phyloP scores from a whole-genome alignment of 2,888 invertebrate species.

The Nebria brevicollis region DNA sequence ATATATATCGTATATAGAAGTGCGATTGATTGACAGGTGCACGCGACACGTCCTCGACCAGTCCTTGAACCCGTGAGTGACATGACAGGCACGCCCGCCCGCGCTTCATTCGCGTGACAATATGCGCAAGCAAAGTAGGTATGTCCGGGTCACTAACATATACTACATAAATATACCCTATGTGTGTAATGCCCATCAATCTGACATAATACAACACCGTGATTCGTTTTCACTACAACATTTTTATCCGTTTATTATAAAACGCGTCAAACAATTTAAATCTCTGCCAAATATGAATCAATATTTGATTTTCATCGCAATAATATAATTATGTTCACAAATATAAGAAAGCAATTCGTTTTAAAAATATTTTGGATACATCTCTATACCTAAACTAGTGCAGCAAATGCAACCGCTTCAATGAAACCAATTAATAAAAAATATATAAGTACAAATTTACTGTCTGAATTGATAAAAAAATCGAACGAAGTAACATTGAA shows the following conservation, averaged over 20 bases:
- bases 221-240: background rate
- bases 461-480: too few relatives aligned
- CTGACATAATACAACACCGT: conserved; percentile 14
- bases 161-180: background rate
- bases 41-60: conserved; percentile 54
- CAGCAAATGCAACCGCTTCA: too few relatives aligned
- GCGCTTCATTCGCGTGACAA: conserved; percentile 39
- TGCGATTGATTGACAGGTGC: conserved; percentile 52
- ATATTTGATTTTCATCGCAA: too few relatives aligned
- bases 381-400: too few relatives aligned
- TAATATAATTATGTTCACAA: too few relatives aligned
- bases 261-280: background rate
- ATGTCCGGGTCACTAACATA: conserved; percentile 32
- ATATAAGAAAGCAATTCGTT: too few relatives aligned
- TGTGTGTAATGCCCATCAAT: background rate
- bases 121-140: conserved; percentile 14
- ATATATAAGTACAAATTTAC: too few relatives aligned
- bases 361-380: too few relatives aligned
- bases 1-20: too few relatives aligned
- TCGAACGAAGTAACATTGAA: too few relatives aligned
- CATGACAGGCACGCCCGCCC: conserved; percentile 49
- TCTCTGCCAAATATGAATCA: background rate
- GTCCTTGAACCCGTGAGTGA: conserved; percentile 51
- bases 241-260: background rate
- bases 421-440: too few relatives aligned